phyloP scores from a whole-genome alignment of 2,113 vertebrate genomes.

The Petroica traversi region DNA sequence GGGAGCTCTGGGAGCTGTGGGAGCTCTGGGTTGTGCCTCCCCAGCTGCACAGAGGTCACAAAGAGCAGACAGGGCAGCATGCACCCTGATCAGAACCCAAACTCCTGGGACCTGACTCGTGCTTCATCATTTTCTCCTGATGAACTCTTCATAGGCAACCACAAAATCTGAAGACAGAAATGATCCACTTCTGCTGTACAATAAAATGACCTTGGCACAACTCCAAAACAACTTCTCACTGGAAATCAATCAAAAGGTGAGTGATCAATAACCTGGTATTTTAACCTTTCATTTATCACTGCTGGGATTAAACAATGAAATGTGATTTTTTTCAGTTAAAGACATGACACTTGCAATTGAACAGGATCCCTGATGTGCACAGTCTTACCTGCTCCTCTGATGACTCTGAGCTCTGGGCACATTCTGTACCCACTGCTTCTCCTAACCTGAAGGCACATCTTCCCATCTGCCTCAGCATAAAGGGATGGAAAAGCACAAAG shows the following conservation, averaged over 20 bases:
- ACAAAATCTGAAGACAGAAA: constrained; percentile 89
- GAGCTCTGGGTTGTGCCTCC: not conserved
- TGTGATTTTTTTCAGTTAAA: not conserved
- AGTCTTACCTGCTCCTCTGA: not conserved
- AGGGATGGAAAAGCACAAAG: not conserved
- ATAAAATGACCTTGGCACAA: constrained; percentile 87
- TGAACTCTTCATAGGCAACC: constrained; percentile 79
- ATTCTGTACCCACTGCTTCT: not conserved
- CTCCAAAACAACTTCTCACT: constrained; percentile 87
- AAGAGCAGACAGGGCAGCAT: rapidly evolving
- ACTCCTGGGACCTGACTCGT: not conserved
- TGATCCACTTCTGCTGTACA: constrained; percentile 89
- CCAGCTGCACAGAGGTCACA: not conserved
- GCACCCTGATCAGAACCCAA: not conserved
- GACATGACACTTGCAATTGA: not conserved
- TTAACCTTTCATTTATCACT: not conserved
- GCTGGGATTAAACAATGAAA: not conserved
- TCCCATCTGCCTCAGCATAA: not conserved
- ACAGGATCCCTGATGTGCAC: not conserved
- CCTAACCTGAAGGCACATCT: not conserved
- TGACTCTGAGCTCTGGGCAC: not conserved
- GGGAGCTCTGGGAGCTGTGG: not conserved
- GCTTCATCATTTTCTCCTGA: not conserved
- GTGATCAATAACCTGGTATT: not conserved
- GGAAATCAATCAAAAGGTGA: constrained; percentile 77